phyloP scores from a whole-genome alignment of 2,797 vertebrate species.

The Cacajao melanocephalus region DNA sequence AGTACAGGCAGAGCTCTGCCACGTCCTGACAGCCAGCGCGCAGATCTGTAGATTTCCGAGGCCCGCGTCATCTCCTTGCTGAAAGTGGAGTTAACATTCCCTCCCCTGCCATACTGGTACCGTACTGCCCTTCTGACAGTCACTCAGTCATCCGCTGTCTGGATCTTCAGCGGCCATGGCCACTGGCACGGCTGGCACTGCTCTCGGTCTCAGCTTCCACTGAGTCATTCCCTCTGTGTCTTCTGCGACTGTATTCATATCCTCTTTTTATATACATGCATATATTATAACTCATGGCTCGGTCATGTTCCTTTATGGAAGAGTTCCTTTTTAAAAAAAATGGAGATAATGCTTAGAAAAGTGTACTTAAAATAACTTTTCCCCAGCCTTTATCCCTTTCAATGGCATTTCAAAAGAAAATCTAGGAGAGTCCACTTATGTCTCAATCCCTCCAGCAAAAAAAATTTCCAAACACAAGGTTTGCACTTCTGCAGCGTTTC shows the following conservation, averaged over 20 bases:
- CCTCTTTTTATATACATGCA: too few relatives aligned
- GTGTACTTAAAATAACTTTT: background rate
- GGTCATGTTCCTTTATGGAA: background rate
- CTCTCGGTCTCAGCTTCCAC: background rate
- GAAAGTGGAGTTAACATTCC: too few relatives aligned
- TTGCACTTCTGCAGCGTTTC: accelerated
- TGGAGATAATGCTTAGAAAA: background rate
- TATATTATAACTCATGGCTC: background rate
- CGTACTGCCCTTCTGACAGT: accelerated
- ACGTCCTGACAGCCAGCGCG: accelerated
- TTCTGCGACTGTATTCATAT: background rate
- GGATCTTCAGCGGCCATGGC: too few relatives aligned
- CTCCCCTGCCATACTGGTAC: accelerated
- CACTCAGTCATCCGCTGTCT: accelerated
- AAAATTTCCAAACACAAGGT: background rate
- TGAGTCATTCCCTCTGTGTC: background rate
- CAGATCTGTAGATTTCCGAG: background rate
- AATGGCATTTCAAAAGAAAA: background rate
- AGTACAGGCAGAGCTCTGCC: background rate
- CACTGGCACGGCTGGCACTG: background rate
- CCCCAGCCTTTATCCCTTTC: background rate
- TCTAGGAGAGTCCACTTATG: background rate
- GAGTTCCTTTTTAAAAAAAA: background rate
- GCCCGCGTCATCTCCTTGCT: background rate
- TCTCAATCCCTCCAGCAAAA: background rate